Evolutionary conservation across 1,140 invertebrate genomes (phyloP).

Genomic region (Berghia stephanieae): DNA sequence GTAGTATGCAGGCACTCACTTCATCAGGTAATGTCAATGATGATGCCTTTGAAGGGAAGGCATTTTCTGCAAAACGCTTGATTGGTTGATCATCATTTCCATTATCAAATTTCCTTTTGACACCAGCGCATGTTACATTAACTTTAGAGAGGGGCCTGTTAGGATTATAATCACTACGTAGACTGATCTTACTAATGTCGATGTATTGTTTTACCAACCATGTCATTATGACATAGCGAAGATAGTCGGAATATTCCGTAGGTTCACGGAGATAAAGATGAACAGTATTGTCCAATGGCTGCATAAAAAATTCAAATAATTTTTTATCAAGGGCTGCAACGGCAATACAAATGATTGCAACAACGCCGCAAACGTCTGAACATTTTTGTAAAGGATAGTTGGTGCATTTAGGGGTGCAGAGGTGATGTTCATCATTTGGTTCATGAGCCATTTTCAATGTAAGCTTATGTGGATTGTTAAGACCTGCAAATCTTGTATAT

Average conservation of each 20-base stretch:
- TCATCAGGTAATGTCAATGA: too few species aligned
- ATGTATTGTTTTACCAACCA: constrained; percentile 18
- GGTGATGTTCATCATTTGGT: constrained; percentile 22
- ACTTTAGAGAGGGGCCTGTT: too few species aligned
- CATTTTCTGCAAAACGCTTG: too few species aligned
- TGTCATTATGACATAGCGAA: constrained; percentile 23
- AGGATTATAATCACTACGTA: too few species aligned
- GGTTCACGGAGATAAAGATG: constrained; percentile 28
- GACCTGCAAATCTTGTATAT: constrained; percentile 10
- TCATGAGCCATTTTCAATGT: constrained; percentile 24
- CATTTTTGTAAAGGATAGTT: constrained; percentile 31
- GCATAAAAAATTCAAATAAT: constrained; percentile 21
- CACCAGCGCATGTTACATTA: too few species aligned
- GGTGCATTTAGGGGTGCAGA: constrained; percentile 15
- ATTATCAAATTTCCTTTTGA: too few species aligned
- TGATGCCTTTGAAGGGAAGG: too few species aligned
- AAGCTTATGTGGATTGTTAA: not conserved
- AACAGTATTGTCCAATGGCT: not conserved
- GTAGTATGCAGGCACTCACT: too few species aligned
- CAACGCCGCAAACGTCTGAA: constrained; percentile 30
- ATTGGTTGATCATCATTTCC: too few species aligned
- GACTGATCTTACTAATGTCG: constrained; percentile 23
- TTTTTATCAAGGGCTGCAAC: constrained; percentile 21
- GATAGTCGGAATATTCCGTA: constrained; percentile 23
- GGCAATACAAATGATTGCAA: constrained; percentile 27